Base-by-base conservation (phyloP, 2,113 vertebrate species). In the Hirundichthys speculiger region DNA sequence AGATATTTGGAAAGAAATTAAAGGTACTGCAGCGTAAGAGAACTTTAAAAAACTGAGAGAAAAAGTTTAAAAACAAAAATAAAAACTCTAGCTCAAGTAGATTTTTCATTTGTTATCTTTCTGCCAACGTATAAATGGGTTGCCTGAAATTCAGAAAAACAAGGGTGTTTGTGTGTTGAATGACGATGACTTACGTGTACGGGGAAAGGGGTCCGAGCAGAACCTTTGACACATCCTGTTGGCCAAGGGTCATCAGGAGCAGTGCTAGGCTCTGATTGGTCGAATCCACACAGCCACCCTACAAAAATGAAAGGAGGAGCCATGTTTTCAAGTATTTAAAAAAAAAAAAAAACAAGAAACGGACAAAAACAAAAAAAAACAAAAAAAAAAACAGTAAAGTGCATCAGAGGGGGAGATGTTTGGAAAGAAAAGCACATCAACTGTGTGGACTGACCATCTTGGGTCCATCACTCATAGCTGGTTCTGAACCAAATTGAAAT, bases 251-350 rank as follows among this genome's bases (percentile, higher is more conserved):
- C 98, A 99, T 98, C 75, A 97, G 92, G 51, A 99, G 90, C 19
- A 99, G 68, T 25, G 92, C 94, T 79, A 99, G 90, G 85, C 95
- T 98, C 89, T 98, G 97, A 92, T 96, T 99, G 90, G 94, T 90
- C 0, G 98, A 99, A 86, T 98, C 97, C 75, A 97, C 95, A 66
- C 94, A 98, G 82, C 98, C 98, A 53, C 97, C 98, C 97, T 99
- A 90, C 85, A 72, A 50, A 13, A 59, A 38, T 39, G 14, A 55
- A 15, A 66, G 38, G 48, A 52, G 55, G 49, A 42, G 41, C 5
- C 1, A n/a, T 1, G 15, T n/a, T 39, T 58, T 45, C 64, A 24
- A 72, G 56, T 34, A 34, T 34, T 34, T 34, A 34, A 34, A 34
- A 34, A 34, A 34, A 34, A 34, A 34, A 34, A 34, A 8, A 25